Conservation (phyloP, 2,113 vertebrate genomes). For the Chloropsis hardwickii region DNA sequence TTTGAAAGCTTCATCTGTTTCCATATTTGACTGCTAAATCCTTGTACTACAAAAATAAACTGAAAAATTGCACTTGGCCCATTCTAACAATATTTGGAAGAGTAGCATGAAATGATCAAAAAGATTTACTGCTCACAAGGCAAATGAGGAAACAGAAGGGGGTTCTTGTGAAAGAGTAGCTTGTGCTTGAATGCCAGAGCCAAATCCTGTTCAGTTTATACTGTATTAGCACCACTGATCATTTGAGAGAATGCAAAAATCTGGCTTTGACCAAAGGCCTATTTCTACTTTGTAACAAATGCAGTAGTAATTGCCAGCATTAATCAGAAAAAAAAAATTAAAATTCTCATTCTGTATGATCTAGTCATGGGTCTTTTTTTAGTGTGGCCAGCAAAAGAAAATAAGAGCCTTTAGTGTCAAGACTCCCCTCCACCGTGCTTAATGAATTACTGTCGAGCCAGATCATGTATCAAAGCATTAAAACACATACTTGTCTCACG, state of each 20-base stretch:
- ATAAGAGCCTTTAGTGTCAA: neutral
- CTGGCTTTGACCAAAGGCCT: neutral
- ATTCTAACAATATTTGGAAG: neutral
- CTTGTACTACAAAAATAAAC: neutral
- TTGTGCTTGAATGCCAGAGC: neutral
- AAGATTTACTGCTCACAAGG: neutral
- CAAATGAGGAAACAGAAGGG: neutral
- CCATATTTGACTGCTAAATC: neutral
- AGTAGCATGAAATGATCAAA: neutral
- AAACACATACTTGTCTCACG: neutral
- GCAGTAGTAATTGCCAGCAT: neutral
- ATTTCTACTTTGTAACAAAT: neutral
- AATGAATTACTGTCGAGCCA: neutral
- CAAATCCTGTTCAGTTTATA: neutral
- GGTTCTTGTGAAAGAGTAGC: neutral
- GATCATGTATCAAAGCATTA: neutral
- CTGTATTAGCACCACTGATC: neutral
- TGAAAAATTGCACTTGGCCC: neutral
- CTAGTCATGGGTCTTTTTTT: neutral
- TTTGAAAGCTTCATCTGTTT: conserved; percentile 21
- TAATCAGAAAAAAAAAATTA: neutral
- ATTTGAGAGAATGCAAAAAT: neutral
- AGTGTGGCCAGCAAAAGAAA: neutral
- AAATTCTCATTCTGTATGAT: neutral
- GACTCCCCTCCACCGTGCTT: neutral